phyloP scores from a whole-genome alignment of 2,113 vertebrate species.

The Ptychochromis oligacanthus region DNA sequence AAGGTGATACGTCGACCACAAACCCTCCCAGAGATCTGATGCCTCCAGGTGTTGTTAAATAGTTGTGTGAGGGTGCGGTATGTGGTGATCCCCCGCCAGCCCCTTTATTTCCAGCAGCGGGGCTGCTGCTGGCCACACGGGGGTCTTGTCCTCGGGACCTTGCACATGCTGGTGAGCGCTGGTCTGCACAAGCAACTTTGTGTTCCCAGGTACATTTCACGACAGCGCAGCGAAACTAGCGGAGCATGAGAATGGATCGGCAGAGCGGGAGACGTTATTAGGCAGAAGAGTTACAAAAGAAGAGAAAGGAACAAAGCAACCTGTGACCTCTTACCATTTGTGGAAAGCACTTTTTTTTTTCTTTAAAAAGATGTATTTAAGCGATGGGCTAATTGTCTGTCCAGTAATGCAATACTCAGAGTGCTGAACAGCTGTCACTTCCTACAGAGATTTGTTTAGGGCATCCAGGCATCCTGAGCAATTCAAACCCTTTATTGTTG shows the following conservation, averaged over 20 bases:
- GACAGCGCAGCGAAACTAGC: slow-evolving; percentile 70
- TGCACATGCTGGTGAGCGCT: background rate
- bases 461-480: background rate
- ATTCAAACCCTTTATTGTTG: slow-evolving; percentile 1
- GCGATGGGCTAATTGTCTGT: background rate
- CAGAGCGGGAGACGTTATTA: background rate
- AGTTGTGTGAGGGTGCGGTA: slow-evolving; percentile 72
- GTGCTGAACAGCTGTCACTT: background rate
- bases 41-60: slow-evolving; percentile 80
- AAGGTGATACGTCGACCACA: slow-evolving; percentile 42
- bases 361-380: no score
- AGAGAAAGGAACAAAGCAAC: background rate
- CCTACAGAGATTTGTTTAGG: slow-evolving; percentile 11
- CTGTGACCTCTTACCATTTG: background rate
- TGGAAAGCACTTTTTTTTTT: no score
- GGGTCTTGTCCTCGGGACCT: slow-evolving; percentile 23
- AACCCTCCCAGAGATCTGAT: slow-evolving; percentile 54
- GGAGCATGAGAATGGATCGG: slow-evolving; percentile 3
- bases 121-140: slow-evolving; percentile 18
- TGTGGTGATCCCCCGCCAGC: slow-evolving; percentile 67
- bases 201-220: slow-evolving; percentile 69
- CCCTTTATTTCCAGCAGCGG: slow-evolving; percentile 2
- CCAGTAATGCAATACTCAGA: background rate
- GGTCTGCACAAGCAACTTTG: slow-evolving; percentile 64
- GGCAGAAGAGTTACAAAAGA: background rate